Evolutionary conservation across 2,888 invertebrate genomes (phyloP).

Genomic region (Nemotelus nigrinus): DNA sequence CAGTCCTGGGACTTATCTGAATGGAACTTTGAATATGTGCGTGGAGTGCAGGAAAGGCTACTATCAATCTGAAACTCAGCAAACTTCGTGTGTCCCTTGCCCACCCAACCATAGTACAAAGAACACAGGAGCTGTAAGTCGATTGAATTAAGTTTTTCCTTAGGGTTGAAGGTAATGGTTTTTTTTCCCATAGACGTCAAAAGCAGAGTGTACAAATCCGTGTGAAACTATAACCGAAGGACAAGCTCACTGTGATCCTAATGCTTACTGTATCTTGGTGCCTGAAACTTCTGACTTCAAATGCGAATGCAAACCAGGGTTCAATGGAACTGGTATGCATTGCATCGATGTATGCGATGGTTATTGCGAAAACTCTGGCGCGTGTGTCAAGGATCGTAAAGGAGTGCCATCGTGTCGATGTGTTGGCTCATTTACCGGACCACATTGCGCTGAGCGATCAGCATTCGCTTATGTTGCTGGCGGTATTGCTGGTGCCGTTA

Average conservation of each 20-base stretch:
- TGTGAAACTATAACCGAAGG: constrained; percentile 81
- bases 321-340: constrained; percentile 85
- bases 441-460: constrained; percentile 89
- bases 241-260: constrained; percentile 85
- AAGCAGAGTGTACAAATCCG: constrained; percentile 88
- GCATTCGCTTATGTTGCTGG: constrained; percentile 95
- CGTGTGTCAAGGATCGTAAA: constrained; percentile 83
- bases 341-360: constrained; percentile 85
- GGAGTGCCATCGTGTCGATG: constrained; percentile 90
- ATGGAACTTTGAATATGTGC: constrained; percentile 86
- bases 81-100: constrained; percentile 86
- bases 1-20: constrained; percentile 83
- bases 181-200: constrained; percentile 70
- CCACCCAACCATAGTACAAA: constrained; percentile 92
- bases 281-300: constrained; percentile 86
- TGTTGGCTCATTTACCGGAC: constrained; percentile 90
- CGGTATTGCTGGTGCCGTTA: constrained; percentile 93
- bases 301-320: constrained; percentile 94
- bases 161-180: background rate
- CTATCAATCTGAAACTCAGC: constrained; percentile 89
- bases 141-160: background rate
- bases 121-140: constrained; percentile 80
- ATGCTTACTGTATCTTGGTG: constrained; percentile 86
- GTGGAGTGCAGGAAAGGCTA: constrained; percentile 88
- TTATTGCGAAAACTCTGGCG: constrained; percentile 90